Conservation (phyloP, 2,888 invertebrate species). For the Acleris cristana region DNA sequence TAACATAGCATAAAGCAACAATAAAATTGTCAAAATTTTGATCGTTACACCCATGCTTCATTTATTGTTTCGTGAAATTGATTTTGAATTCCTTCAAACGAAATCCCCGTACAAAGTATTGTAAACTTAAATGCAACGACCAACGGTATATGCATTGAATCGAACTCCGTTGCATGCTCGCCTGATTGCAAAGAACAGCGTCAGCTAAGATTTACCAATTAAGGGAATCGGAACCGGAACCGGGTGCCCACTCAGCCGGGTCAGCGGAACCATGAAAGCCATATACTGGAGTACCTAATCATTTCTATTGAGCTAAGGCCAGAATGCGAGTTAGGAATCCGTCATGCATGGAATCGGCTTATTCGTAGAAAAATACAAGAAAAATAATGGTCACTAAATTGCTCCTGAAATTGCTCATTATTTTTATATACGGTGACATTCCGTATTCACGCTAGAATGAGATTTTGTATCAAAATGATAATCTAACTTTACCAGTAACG, state of each 20-base stretch:
- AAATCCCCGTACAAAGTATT: no score
- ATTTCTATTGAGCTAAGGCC: constrained; percentile 30
- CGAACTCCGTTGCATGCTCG: constrained; percentile 59
- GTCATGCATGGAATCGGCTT: constrained; percentile 4
- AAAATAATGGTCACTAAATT: background rate
- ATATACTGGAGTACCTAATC: constrained; percentile 38
- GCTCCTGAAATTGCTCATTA: no score
- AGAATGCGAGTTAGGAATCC: constrained; percentile 16
- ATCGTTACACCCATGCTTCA: no score
- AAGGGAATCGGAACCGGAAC: constrained; percentile 75
- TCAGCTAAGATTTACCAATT: constrained; percentile 82
- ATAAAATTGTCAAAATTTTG: no score
- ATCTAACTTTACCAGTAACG: constrained; percentile 19
- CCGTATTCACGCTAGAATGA: background rate
- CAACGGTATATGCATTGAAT: constrained; percentile 59
- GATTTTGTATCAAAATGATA: constrained; percentile 5
- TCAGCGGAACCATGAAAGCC: constrained; percentile 41
- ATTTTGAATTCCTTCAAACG: no score
- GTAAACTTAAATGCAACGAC: constrained; percentile 36
- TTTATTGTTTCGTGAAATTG: no score
- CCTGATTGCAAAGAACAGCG: constrained; percentile 77
- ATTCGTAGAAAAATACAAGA: background rate
- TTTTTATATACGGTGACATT: no score
- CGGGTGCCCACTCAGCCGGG: constrained; percentile 67
- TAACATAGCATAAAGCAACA: no score